A percentile compares a stretch with the other conserved stretches of the same genome.
Conservation (phyloP, 2,797 vertebrate species). For the Catharus ustulatus region DNA sequence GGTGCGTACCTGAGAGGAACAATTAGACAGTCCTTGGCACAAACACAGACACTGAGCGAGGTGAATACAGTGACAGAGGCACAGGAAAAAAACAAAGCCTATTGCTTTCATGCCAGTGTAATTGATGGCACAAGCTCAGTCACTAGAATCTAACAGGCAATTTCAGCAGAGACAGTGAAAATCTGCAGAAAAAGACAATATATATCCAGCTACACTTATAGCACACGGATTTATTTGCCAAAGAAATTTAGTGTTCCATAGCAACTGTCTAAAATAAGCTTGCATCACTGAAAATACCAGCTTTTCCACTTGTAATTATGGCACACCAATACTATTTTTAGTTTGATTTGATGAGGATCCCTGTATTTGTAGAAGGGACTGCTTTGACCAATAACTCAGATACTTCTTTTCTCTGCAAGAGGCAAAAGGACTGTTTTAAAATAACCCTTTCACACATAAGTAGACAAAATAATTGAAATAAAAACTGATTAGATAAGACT, state of each 20-base stretch:
- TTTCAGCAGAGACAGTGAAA: background rate
- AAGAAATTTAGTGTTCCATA: background rate
- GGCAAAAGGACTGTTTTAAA: slow-evolving; percentile 2
- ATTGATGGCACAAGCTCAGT: background rate
- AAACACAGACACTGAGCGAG: background rate
- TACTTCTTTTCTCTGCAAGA: background rate
- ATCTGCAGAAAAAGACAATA: background rate
- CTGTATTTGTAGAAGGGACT: background rate
- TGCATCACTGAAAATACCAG: background rate
- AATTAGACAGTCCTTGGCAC: background rate
- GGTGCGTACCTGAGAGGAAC: background rate
- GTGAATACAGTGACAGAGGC: background rate
- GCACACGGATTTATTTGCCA: background rate
- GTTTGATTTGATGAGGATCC: background rate
- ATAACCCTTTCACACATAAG: slow-evolving; percentile 3
- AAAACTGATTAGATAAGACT: background rate
- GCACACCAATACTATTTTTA: background rate
- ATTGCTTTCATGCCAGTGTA: background rate
- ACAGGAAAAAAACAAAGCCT: background rate
- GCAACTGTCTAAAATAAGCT: slow-evolving; percentile 14
- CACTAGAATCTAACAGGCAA: background rate
- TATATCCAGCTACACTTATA: background rate
- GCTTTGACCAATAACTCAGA: background rate
- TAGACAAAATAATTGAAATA: slow-evolving; percentile 48
- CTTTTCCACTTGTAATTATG: background rate